Percentiles rank a stretch among this genome's conserved stretches.
These are phyloP conservation scores for Synergus itoensis DNA, from an alignment of 2,888 invertebrate species.

Conservation along the genomic window DNA sequence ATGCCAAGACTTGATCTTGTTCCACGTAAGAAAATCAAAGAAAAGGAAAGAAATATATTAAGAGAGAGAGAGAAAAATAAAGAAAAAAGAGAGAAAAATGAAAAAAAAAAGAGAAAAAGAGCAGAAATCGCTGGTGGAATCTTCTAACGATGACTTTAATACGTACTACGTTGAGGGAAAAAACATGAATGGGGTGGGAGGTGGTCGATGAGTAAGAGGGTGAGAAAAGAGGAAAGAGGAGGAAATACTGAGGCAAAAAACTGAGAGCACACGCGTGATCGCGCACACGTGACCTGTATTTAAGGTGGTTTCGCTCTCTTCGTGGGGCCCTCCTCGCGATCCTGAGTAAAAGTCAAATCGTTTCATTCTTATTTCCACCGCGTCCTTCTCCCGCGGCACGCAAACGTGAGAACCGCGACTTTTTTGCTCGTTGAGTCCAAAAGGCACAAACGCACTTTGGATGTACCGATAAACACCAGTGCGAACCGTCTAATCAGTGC, in stretches of 20 bases:
- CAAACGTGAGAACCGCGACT: conserved; percentile 70
- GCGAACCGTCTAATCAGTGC: conserved; percentile 29
- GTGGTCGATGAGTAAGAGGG: conserved; percentile 27
- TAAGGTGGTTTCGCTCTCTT: conserved; percentile 68
- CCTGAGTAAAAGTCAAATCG: conserved; percentile 60
- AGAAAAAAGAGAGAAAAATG: conserved; percentile 50
- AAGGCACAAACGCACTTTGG: conserved; percentile 18
- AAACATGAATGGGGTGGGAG: conserved; percentile 48
- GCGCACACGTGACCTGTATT: conserved; percentile 73
- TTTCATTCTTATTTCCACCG: conserved; percentile 58
- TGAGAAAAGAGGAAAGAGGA: conserved; percentile 53
- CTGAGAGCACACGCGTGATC: conserved; percentile 62
- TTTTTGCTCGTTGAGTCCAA: conserved; percentile 57
- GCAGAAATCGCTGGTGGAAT: conserved; percentile 58
- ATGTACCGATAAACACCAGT: conserved; percentile 31
- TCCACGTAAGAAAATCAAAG: conserved; percentile 45
- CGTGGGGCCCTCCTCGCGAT: conserved; percentile 58
- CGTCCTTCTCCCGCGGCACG: conserved; percentile 62
- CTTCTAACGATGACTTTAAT: conserved; percentile 69
- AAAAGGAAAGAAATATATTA: conserved; percentile 45
- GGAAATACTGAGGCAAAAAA: conserved; percentile 60
- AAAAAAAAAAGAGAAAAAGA: conserved; percentile 49
- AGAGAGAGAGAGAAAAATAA: conserved; percentile 41
- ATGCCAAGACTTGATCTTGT: conserved; percentile 49
- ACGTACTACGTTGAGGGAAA: conserved; percentile 45